Evolutionary conservation across 2,888 invertebrate species (phyloP).

Genomic region (Drosophila nigritarsus): DNA sequence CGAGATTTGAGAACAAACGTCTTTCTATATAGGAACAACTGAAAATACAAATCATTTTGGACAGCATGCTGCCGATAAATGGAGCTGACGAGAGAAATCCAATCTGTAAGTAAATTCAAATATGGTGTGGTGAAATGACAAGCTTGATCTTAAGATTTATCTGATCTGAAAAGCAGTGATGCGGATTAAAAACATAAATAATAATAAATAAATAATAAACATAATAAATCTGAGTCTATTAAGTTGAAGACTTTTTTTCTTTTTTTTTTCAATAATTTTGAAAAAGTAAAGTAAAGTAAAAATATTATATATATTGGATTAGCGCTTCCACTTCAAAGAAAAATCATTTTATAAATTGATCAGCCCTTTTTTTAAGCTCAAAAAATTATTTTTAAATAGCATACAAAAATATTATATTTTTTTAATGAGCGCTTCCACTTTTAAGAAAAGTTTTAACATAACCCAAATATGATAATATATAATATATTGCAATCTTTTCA

Average conservation of each 20-base stretch:
- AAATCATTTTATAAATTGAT: background rate
- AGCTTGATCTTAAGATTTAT: background rate
- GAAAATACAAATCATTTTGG: constrained; percentile 71
- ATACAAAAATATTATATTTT: background rate
- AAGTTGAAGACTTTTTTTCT: no score
- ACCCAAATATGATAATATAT: background rate
- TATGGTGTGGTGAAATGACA: background rate
- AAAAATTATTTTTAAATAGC: background rate
- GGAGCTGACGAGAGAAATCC: constrained; percentile 76
- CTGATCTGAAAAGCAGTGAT: background rate
- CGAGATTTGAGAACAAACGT: constrained; percentile 54
- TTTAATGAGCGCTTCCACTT: background rate
- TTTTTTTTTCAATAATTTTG: no score
- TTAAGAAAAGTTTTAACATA: background rate
- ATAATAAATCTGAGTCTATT: background rate
- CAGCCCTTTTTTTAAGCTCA: no score
- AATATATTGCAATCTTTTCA: background rate
- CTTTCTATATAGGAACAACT: constrained; percentile 67
- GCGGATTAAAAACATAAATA: background rate
- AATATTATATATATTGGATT: background rate
- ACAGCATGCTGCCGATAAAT: constrained; percentile 74
- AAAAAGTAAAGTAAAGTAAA: no score
- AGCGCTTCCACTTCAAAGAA: background rate
- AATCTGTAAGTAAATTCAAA: constrained; percentile 49
- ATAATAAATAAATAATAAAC: background rate